Evolutionary conservation across 2,113 vertebrate genomes (phyloP).

Genomic region (Apodemus speciosus): DNA sequence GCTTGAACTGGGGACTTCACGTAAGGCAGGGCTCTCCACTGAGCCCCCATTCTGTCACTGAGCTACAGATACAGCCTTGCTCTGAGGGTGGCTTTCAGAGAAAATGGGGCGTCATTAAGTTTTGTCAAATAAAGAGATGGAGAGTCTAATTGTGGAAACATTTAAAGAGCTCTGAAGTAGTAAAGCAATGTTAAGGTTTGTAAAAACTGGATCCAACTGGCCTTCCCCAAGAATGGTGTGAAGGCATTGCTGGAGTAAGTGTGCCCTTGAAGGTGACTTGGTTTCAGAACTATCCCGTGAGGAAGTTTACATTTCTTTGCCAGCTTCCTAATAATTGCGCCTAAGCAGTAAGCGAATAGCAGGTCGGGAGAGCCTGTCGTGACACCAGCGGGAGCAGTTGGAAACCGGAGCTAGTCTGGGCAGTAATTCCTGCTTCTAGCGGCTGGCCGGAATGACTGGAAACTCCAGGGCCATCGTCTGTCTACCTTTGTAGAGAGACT

Average conservation of each 20-base stretch:
- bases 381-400: not conserved
- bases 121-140: not conserved
- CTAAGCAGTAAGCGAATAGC: not conserved
- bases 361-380: not conserved
- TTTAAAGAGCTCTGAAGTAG: conserved; percentile 19
- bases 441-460: not conserved
- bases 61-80: not conserved
- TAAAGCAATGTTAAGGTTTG: not conserved
- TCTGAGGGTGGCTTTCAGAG: conserved; percentile 39
- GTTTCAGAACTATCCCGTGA: conserved; percentile 2
- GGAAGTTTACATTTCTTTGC: conserved; percentile 47
- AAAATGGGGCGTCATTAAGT: not conserved
- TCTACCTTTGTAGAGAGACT: conserved; percentile 42
- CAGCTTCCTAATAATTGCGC: conserved; percentile 41
- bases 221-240: not conserved
- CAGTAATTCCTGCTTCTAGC: conserved; percentile 32
- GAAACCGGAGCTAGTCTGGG: not conserved
- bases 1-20: not conserved
- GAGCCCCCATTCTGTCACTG: not conserved
- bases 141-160: not conserved
- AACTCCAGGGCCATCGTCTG: conserved; percentile 19
- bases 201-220: conserved; percentile 31
- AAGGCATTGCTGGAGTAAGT: conserved; percentile 38
- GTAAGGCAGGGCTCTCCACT: not conserved
- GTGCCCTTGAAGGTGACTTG: too few relatives aligned